Conservation (phyloP, 2,797 vertebrate genomes). For the Myotis planiceps region DNA sequence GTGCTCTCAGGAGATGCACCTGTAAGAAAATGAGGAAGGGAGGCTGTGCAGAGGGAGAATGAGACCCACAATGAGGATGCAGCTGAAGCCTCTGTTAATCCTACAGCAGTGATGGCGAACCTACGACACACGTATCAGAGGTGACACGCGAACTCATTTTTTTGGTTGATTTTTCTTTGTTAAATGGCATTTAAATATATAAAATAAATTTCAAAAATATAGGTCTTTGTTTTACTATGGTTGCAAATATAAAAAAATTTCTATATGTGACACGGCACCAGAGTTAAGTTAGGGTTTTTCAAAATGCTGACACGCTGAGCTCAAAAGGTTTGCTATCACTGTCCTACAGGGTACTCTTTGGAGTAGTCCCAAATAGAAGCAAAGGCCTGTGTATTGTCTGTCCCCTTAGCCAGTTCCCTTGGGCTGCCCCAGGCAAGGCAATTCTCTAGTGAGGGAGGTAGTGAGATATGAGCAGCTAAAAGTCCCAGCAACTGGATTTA, state of each 20-base stretch:
- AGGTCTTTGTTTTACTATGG: too few species aligned
- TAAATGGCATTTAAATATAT: too few species aligned
- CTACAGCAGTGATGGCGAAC: background rate
- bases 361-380: background rate
- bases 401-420: background rate
- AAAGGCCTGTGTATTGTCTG: background rate
- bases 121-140: too few species aligned
- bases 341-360: background rate
- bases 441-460: background rate
- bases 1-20: background rate
- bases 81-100: background rate
- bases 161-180: too few species aligned
- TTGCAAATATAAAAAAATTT: too few species aligned
- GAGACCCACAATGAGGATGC: background rate
- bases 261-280: too few species aligned
- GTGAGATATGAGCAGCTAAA: background rate
- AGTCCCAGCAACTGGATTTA: background rate
- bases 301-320: too few species aligned
- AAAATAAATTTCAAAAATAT: too few species aligned
- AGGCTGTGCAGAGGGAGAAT: background rate
- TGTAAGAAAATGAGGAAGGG: background rate
- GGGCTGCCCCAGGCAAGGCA: background rate
- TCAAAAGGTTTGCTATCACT: too few species aligned
- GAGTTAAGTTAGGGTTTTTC: too few species aligned
- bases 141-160: too few species aligned